Percentiles rank a stretch among this genome's conserved stretches.
Conservation (phyloP, 2,888 invertebrate species). For the Microdon myrmicae region DNA sequence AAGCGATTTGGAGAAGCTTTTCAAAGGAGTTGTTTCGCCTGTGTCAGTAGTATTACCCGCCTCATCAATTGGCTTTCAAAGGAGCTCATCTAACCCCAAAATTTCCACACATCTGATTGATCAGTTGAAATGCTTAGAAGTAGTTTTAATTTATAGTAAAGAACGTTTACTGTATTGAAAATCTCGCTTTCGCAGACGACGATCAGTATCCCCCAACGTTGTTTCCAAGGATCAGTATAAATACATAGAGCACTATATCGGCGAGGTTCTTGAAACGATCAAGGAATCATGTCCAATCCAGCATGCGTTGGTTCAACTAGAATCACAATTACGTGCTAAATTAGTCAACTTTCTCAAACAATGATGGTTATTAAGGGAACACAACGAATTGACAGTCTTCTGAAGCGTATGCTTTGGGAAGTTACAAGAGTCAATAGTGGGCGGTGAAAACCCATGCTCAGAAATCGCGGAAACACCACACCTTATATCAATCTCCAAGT, state of each 20-base stretch:
- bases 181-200: slow-evolving; percentile 71
- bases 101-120: slow-evolving; percentile 71
- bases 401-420: slow-evolving; percentile 79
- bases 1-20: slow-evolving; percentile 81
- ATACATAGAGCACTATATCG: slow-evolving; percentile 74
- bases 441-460: slow-evolving; percentile 71
- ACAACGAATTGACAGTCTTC: slow-evolving; percentile 79
- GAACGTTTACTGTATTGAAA: slow-evolving; percentile 77
- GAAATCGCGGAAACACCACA: slow-evolving; percentile 82
- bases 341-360: slow-evolving; percentile 76
- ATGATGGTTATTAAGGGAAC: slow-evolving; percentile 74
- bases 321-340: slow-evolving; percentile 76
- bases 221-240: slow-evolving; percentile 73
- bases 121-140: slow-evolving; percentile 72
- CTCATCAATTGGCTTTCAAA: slow-evolving; percentile 52
- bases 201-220: slow-evolving; percentile 74
- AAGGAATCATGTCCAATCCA: slow-evolving; percentile 72
- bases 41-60: slow-evolving; percentile 51
- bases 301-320: slow-evolving; percentile 73
- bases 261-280: slow-evolving; percentile 73
- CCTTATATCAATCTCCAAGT: slow-evolving; percentile 78
- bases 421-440: slow-evolving; percentile 75
- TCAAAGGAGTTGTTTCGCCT: slow-evolving; percentile 70
- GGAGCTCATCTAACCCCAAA: slow-evolving; percentile 60
- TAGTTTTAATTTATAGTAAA: slow-evolving; percentile 73